Evolutionary conservation across 2,797 vertebrate species (phyloP), one percentile per base, ranked within the genome.

Genomic region (Caiman crocodilus): DNA sequence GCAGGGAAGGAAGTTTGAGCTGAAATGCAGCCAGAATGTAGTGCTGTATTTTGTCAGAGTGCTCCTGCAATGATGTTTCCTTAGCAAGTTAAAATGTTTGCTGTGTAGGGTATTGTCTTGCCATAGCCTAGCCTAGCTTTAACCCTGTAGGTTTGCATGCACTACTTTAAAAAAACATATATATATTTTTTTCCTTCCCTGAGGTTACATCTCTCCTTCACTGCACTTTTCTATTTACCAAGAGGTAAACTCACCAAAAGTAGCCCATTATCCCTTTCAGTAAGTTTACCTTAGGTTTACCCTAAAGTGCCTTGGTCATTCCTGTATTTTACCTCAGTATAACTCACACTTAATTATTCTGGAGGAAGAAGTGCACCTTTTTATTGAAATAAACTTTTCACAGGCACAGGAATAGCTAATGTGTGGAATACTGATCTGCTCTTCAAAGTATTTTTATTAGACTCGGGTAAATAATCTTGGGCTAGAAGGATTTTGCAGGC

Each of bases 381-480:
- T 96, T 94, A 93, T 75, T 94, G 94, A 93, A 95, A 92, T 91
- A 94, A 94, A 92, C 79, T 90, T 84, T 86, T 83, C 71, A 42
- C 89, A 85, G 65, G 90, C 42, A 50, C 42, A 50, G 94, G 93
- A 95, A 94, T 94, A 92, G 94, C 95, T 96, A 96, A 96, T 95
- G 84, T 95, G 96, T 97, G 92, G 55, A 94, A 80, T 89, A 90
- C 95, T 97, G 91, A 95, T 95, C 95, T 96, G 95, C 78, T 96
- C 95, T 95, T 97, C 95, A 96, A 96, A 96, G 94, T 73, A 23
- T 58, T 95, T 93, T 91, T 57, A 0, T 93, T 96, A 92, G 94
- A 95, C 94, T 75, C 84, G 50, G 93, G 91, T 96, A 96, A 97
- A 97, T 97, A 97, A 64, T 55, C 82, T 85, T 96, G 95, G 94